Evolutionary conservation across 2,888 invertebrate species (phyloP).

Genomic region (Eugnorisma glareosa): DNA sequence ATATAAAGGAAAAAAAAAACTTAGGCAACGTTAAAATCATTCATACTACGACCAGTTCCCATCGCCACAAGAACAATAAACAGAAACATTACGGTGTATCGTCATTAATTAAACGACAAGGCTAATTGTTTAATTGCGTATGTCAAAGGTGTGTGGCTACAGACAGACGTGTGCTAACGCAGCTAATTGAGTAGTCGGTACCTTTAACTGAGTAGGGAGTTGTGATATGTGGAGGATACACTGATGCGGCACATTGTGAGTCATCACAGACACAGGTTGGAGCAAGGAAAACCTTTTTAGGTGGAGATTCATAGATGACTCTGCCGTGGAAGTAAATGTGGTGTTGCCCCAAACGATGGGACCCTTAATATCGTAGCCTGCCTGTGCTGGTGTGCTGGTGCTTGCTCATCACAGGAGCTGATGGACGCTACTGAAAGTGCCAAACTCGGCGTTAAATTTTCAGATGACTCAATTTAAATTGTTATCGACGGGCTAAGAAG

Average conservation of each 20-base stretch:
- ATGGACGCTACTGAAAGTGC: too few species aligned
- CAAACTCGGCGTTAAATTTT: too few species aligned
- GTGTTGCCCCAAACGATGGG: too few species aligned
- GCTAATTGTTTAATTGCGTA: constrained; percentile 52
- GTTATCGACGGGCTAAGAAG: too few species aligned
- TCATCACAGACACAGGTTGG: not conserved
- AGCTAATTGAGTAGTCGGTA: constrained; percentile 40
- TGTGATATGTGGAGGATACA: not conserved
- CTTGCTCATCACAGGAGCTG: too few species aligned
- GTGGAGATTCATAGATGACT: too few species aligned
- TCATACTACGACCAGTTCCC: not conserved
- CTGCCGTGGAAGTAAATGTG: too few species aligned
- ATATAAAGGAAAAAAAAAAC: not conserved
- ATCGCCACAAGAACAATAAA: constrained; percentile 14
- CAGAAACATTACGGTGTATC: constrained; percentile 33
- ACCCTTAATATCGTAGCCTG: too few species aligned
- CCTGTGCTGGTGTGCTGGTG: too few species aligned
- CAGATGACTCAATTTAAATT: too few species aligned
- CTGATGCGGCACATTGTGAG: not conserved
- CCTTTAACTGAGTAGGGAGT: constrained; percentile 17
- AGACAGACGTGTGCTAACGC: constrained; percentile 33
- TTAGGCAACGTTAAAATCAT: not conserved
- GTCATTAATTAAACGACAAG: constrained; percentile 45
- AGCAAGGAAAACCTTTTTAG: too few species aligned
- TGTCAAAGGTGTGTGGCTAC: constrained; percentile 52